Conservation (phyloP, 2,113 vertebrate species). For the Laticauda laticaudata region DNA sequence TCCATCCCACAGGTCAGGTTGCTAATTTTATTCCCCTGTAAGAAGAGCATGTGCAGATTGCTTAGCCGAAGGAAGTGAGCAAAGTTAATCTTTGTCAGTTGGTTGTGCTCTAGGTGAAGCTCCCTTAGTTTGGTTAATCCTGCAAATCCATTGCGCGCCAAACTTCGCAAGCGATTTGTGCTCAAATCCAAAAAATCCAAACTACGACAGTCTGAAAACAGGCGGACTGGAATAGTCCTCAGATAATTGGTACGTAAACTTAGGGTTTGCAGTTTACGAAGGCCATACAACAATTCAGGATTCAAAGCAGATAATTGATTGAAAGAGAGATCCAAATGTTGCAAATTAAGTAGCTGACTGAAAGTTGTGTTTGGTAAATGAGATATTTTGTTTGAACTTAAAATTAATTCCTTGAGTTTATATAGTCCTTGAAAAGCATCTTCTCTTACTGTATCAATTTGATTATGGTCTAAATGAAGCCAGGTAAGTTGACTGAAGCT, state of each 20-base stretch:
- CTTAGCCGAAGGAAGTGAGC: constrained; percentile 97
- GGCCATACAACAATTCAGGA: constrained; percentile 94
- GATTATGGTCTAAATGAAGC: constrained; percentile 99
- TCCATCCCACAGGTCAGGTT: constrained; percentile 97
- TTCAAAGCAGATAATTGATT: constrained; percentile 96
- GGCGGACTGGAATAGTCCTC: constrained; percentile 93
- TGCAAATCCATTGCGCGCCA: constrained; percentile 96
- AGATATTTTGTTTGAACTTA: constrained; percentile 98
- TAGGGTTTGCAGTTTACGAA: constrained; percentile 96
- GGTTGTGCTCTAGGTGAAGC: constrained; percentile 98
- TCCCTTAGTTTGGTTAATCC: constrained; percentile 97
- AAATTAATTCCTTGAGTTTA: constrained; percentile 98
- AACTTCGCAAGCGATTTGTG: constrained; percentile 95
- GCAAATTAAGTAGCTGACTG: constrained; percentile 98
- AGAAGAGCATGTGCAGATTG: constrained; percentile 91
- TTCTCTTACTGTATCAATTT: constrained; percentile 93
- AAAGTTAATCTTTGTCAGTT: constrained; percentile 98
- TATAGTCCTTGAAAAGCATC: constrained; percentile 98
- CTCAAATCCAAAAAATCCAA: constrained; percentile 97
- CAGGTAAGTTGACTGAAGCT: constrained; percentile 98
- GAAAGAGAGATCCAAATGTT: constrained; percentile 98
- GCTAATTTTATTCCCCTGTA: constrained; percentile 99
- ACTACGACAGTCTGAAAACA: constrained; percentile 98
- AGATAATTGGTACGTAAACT: constrained; percentile 96
- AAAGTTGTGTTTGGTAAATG: constrained; percentile 99